phyloP scores from a whole-genome alignment of 2,113 vertebrate genomes.

The Penelope pileata region DNA sequence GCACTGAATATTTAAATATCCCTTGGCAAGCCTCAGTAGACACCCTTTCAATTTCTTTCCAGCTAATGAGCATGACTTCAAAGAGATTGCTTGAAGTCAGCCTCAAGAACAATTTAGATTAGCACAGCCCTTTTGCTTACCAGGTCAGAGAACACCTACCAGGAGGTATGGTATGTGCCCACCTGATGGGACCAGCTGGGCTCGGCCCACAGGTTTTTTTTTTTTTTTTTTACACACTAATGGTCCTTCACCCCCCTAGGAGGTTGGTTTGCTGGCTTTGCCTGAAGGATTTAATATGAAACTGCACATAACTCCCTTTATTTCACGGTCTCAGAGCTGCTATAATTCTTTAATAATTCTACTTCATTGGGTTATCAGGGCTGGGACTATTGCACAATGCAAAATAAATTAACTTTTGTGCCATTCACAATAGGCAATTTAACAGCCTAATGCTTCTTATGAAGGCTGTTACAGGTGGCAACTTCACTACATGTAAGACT shows the following conservation, averaged over 20 bases:
- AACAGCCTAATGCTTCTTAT: neutral
- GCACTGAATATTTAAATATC: neutral
- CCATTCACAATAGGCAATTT: neutral
- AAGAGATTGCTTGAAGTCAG: neutral
- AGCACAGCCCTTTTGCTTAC: neutral
- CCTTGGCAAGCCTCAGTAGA: neutral
- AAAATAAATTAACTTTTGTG: neutral
- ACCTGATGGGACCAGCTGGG: slow-evolving; percentile 15
- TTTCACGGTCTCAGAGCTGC: neutral
- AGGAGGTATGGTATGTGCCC: neutral
- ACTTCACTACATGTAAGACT: neutral
- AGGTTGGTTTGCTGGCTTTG: neutral
- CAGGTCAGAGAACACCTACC: neutral
- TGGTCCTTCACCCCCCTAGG: neutral
- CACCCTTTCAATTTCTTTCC: neutral
- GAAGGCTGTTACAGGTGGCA: neutral
- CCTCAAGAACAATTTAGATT: neutral
- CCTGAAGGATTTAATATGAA: neutral
- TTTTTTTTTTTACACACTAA: neutral
- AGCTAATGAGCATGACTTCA: neutral
- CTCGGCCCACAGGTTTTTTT: too few species aligned
- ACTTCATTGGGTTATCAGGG: neutral
- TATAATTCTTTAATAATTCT: slow-evolving; percentile 1
- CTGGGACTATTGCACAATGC: neutral
- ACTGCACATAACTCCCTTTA: neutral